Percentiles rank a stretch among this genome's conserved stretches.
Conservation (phyloP, 2,113 vertebrate species). For the Clarias magur region DNA sequence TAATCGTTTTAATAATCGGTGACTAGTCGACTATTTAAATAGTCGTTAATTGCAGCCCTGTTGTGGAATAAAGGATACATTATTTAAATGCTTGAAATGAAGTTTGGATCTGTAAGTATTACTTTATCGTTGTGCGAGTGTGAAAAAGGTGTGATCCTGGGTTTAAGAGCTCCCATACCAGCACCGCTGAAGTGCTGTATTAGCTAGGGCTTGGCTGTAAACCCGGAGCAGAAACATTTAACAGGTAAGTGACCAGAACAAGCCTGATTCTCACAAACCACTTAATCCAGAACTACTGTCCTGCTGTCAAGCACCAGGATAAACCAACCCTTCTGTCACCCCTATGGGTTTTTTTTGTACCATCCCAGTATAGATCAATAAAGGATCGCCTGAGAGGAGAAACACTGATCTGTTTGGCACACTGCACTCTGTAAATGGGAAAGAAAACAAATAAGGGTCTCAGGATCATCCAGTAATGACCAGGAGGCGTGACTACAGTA, state of each 20-base stretch:
- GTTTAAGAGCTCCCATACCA: slow-evolving; percentile 60
- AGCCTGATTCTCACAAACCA: slow-evolving; percentile 17
- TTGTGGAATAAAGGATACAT: background rate
- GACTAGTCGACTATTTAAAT: no score
- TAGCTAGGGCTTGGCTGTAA: slow-evolving; percentile 49
- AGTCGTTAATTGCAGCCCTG: no score
- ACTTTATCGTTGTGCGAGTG: slow-evolving; percentile 45
- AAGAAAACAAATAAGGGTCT: background rate
- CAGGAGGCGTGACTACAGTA: background rate
- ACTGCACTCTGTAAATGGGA: background rate
- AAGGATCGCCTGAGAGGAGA: background rate
- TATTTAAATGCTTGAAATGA: background rate
- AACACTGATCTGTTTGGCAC: background rate
- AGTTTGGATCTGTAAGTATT: background rate
- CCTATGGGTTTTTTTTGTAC: background rate
- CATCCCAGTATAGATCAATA: background rate
- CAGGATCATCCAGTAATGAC: background rate
- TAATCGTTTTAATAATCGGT: no score
- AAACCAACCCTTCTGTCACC: background rate
- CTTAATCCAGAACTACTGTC: background rate
- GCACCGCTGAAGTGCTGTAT: slow-evolving; percentile 56
- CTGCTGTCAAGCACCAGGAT: background rate
- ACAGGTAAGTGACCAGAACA: slow-evolving; percentile 9
- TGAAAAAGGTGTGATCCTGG: slow-evolving; percentile 48
- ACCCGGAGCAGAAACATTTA: slow-evolving; percentile 39